Evolutionary conservation across 2,113 vertebrate genomes (phyloP), one percentile per base, ranked within the genome.

Genomic region (Rhinolophus sinicus): DNA sequence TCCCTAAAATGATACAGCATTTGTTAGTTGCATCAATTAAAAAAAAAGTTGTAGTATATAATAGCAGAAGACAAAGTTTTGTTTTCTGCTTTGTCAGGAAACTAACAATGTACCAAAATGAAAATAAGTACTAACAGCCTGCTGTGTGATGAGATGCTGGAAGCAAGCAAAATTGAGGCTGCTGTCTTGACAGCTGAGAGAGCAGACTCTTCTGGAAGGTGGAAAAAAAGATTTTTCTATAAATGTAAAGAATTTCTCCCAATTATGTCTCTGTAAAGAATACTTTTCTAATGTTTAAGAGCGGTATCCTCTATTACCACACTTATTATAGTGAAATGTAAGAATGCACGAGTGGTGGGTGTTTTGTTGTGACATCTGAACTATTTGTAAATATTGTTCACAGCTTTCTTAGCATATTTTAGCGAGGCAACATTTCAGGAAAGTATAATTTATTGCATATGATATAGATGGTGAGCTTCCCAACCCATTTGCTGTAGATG

Each of bases 331-430:
- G 94, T 54, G 93, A 98, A 98, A 97, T 96, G 58, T 56, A 97
- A 86, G 93, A 97, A 98, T 98, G 87, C 56, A 56, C 92, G 96
- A 98, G 96, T 90, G 80, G 98, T 98, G 98, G 98, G 98, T 98
- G 98, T 98, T 98, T 98, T 98, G 98, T 98, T 98, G 97, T 98
- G 98, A 98, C 98, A 98, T 97, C 97, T 98, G 97, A 98, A 98
- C 97, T 98, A 98, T 98, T 99, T 98, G 98, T 98, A 99, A 99
- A 99, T 98, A 98, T 98, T 98, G 96, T 97, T 98, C 97, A 98
- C 97, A 98, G 98, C 96, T 98, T 98, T 98, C 97, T 95, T 98
- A 98, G 97, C 97, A 97, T 98, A 98, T 98, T 98, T 98, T 98
- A 98, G 97, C 88, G 28, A 97, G 97, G 97, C 95, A 98, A 88